Evolutionary conservation across 2,113 vertebrate genomes (phyloP), one percentile per base, ranked within the genome.

Genomic region (Larimichthys polyactis): DNA sequence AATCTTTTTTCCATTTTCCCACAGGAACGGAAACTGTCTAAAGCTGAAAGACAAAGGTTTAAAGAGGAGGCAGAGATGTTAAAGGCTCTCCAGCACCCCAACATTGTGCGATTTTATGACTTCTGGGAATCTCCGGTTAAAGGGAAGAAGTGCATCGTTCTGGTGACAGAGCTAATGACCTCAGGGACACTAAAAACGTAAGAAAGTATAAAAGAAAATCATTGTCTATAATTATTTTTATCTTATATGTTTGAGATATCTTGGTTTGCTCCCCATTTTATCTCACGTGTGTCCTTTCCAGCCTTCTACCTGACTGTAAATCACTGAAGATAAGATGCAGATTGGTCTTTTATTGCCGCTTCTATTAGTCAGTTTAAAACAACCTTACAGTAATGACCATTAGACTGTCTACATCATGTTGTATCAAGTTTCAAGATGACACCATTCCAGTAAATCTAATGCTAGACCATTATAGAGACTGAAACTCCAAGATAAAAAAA

Each of bases 31-130:
- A 99, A 99, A 88, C 95, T 99, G 80, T 97, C 97, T 55, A 99
- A 98, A 94, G 94, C 93, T 8, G 98, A 99, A 93, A 93, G 98
- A 54, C 98, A 99, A 90, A 93, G 98, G 40, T 99, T 99, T 94
- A 99, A 99, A 87, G 98, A 99, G 85, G 98, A 99, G 91, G 98
- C 98, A 0, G 98, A 99, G 84, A 99, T 99, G 98, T 85, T 99
- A 57, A 99, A 99, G 91, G 98, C 97, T 64, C 95, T 99, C 17
- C 98, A 99, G 91, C 98, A 99, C 82, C 98, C 98, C 69, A 99
- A 99, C 89, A 99, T 99, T 0, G 98, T 99, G 82, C 96, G 98
- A 11, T 99, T 99, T 92, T 99, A 99, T 22, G 98, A 99, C 92
- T 99, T 98, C 93, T 99, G 98, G 98, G 98, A 99, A 84, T 99